Percentiles rank a stretch among this genome's conserved stretches.
phyloP scores from a whole-genome alignment of 2,888 invertebrate genomes.

The Aromia moschata region DNA sequence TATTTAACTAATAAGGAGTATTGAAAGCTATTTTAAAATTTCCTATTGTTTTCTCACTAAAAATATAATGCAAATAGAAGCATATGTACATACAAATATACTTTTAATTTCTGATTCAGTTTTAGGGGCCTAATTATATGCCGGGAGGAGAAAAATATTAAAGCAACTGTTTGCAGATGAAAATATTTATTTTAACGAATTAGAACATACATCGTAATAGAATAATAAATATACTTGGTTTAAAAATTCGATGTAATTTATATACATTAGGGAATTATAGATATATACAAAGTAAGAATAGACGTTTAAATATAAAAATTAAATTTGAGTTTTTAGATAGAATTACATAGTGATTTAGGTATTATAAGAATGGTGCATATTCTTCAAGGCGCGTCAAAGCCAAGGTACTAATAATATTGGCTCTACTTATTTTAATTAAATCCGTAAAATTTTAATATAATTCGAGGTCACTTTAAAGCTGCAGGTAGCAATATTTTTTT shows the following conservation, averaged over 20 bases:
- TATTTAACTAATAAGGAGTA: too few species aligned
- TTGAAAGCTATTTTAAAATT: too few species aligned
- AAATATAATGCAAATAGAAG: too few species aligned
- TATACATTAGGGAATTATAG: slow-evolving; percentile 40
- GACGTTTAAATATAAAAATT: slow-evolving; percentile 23
- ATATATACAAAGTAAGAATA: slow-evolving; percentile 33
- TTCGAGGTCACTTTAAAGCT: slow-evolving; percentile 38
- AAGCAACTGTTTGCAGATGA: slow-evolving; percentile 39
- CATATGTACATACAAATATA: too few species aligned
- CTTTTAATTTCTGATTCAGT: too few species aligned
- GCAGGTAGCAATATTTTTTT: slow-evolving; percentile 29
- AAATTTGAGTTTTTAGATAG: slow-evolving; percentile 26
- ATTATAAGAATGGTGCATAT: slow-evolving; percentile 31
- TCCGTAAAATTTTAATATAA: slow-evolving; percentile 25
- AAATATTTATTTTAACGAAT: slow-evolving; percentile 47
- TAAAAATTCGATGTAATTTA: slow-evolving; percentile 46
- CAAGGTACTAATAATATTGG: slow-evolving; percentile 32
- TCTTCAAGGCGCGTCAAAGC: slow-evolving; percentile 32
- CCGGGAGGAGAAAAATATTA: too few species aligned
- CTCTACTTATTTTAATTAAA: slow-evolving; percentile 24
- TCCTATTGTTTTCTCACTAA: too few species aligned
- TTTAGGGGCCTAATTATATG: too few species aligned
- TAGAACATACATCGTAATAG: slow-evolving; percentile 44
- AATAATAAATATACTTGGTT: slow-evolving; percentile 29
- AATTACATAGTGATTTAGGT: slow-evolving; percentile 17